Conservation (phyloP, 1,140 invertebrate genomes). For the Galleria mellonella region DNA sequence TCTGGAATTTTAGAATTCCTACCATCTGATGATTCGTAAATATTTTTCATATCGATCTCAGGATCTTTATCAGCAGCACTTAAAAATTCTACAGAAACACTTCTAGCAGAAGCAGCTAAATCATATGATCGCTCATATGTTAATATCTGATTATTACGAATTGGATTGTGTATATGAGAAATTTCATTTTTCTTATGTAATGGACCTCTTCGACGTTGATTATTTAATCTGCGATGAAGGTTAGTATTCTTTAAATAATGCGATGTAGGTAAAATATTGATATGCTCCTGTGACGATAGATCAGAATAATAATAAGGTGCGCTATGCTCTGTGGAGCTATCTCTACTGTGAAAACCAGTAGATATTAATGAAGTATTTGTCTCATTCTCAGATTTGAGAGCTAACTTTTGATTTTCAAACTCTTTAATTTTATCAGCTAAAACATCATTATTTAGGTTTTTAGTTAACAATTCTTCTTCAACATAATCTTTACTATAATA, state of each 20-base stretch:
- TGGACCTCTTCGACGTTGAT: slow-evolving; percentile 76
- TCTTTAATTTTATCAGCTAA: slow-evolving; percentile 64
- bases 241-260: slow-evolving; percentile 70
- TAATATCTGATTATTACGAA: slow-evolving; percentile 67
- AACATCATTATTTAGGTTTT: slow-evolving; percentile 57
- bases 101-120: slow-evolving; percentile 78
- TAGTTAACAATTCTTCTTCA: slow-evolving; percentile 48
- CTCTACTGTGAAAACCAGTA: slow-evolving; percentile 66
- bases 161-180: slow-evolving; percentile 86
- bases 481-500: slow-evolving; percentile 67
- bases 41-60: slow-evolving; percentile 84
- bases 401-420: slow-evolving; percentile 56
- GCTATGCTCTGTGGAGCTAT: slow-evolving; percentile 75
- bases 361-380: slow-evolving; percentile 44
- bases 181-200: slow-evolving; percentile 82
- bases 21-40: slow-evolving; percentile 82
- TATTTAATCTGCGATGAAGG: slow-evolving; percentile 77
- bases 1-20: slow-evolving; percentile 76
- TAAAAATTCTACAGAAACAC: slow-evolving; percentile 80
- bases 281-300: slow-evolving; percentile 75
- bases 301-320: slow-evolving; percentile 93
- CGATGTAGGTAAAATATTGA: slow-evolving; percentile 58
- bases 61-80: slow-evolving; percentile 80
- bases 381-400: slow-evolving; percentile 37
- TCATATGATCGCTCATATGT: slow-evolving; percentile 69